A percentile compares a stretch with the other conserved stretches of the same genome.
Conservation (phyloP, 1,140 invertebrate genomes). For the Heliothis virescens region DNA sequence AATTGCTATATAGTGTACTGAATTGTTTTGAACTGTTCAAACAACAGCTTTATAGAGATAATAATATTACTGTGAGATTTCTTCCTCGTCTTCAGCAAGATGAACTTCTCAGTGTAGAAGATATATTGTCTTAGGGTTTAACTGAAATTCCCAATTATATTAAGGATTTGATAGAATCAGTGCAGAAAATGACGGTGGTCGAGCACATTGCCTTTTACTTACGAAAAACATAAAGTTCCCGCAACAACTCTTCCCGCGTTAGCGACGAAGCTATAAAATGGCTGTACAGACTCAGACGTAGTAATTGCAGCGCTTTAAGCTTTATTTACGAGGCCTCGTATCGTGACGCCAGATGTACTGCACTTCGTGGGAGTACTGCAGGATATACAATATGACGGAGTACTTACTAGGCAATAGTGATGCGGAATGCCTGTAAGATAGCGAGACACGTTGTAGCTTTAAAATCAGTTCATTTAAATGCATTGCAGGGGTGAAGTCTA, state of each 20-base stretch:
- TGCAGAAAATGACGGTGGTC: conserved; percentile 8
- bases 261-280: conserved; percentile 34
- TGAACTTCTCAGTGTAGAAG: background rate
- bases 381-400: background rate
- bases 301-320: conserved; percentile 46
- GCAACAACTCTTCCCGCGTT: conserved; percentile 32
- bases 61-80: background rate
- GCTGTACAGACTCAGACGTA: conserved; percentile 28
- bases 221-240: conserved; percentile 28
- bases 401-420: conserved; percentile 17
- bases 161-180: background rate
- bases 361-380: background rate
- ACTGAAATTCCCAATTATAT: background rate
- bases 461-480: conserved; percentile 36
- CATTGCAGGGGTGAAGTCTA: conserved; percentile 11
- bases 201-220: conserved; percentile 14
- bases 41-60: background rate
- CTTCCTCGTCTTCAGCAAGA: background rate
- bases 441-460: conserved; percentile 1
- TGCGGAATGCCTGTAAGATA: conserved; percentile 4
- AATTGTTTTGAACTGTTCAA: conserved; percentile 12
- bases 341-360: conserved; percentile 27
- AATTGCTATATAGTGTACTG: conserved; percentile 2
- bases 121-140: background rate
- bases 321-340: conserved; percentile 38